Evolutionary conservation across 2,888 invertebrate genomes (phyloP), one percentile per base, ranked within the genome.

Genomic region (Ptilodon capucinus): DNA sequence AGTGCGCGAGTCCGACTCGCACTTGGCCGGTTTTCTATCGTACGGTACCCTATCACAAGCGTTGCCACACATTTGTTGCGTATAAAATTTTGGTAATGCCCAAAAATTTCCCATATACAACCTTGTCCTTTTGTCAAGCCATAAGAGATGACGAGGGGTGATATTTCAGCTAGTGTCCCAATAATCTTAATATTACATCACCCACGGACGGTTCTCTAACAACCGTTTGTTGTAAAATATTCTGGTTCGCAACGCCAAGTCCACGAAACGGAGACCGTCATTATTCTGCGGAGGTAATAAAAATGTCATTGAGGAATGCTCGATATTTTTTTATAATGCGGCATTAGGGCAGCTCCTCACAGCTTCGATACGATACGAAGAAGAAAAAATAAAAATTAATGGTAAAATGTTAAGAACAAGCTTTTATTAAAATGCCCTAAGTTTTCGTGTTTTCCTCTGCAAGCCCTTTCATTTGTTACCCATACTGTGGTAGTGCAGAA

Each of bases 231-330:
- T 54, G 54, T 57, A 54, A 61, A 60, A 64, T 67, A 68, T 71
- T 64, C 57, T 57, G 59, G 57, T 54, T 60, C 57, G 52, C 55
- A 68, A 66, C 61, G 49, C 57, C 54, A 63, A 70, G 68, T 70
- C 69, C 63, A 57, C 63, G 65, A 64, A 46, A 66, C 46, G 48
- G 57, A 21, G 66, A 68, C 68, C 73, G 72, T 70, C 76, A 76
- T 78, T 76, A 81, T 80, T 81, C 77, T 72, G 72, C 72, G 74
- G 71, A 7, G 55, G 74, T 69, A 73, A 76, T 81, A 81, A 81
- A 81, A 80, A 75, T 73, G 78, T 76, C 81, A 71, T 66, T 54
- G 63, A 55, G 57, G 67, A 64, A 64, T 64, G 65, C 56, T 62
- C 68, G 64, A 71, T 72, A 74, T 74, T 72, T 75, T 71, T 78